phyloP scores from a whole-genome alignment of 1,140 invertebrate species.

The Dolichoris vasculosae region DNA sequence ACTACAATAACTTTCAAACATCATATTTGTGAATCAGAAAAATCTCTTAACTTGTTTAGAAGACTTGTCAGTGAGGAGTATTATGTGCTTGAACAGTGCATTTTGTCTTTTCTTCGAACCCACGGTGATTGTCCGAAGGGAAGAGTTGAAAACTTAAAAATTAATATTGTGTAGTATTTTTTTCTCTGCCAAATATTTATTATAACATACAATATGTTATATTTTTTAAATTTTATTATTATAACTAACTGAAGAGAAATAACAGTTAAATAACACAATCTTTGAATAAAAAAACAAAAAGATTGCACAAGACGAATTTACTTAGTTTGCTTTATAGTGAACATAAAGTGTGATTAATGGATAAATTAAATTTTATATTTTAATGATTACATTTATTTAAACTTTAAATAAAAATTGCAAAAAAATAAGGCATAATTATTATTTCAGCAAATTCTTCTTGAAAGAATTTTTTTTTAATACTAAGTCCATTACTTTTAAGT shows the following conservation, averaged over 20 bases:
- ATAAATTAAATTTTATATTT: not conserved
- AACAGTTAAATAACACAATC: too few relatives aligned
- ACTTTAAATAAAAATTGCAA: not conserved
- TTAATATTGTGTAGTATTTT: slow-evolving; percentile 37
- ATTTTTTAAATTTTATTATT: not conserved
- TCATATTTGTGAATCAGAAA: slow-evolving; percentile 41
- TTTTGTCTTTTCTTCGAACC: not conserved
- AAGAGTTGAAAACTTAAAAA: slow-evolving; percentile 35
- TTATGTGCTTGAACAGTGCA: not conserved
- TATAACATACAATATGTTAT: not conserved
- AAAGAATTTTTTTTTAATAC: not conserved
- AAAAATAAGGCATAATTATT: not conserved
- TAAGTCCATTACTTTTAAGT: too few relatives aligned
- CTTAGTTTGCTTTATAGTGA: too few relatives aligned
- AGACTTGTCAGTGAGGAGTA: slow-evolving; percentile 3
- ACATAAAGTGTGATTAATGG: not conserved
- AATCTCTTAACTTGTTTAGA: slow-evolving; percentile 46
- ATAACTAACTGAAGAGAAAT: not conserved
- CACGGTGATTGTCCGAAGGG: not conserved
- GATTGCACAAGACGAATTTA: too few relatives aligned
- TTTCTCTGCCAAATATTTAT: not conserved
- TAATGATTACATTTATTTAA: not conserved
- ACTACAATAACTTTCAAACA: not conserved
- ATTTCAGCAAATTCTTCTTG: not conserved
- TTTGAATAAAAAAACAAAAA: too few relatives aligned